Base-by-base conservation (phyloP, 2,113 vertebrate species). In the Bubalus kerabau region DNA sequence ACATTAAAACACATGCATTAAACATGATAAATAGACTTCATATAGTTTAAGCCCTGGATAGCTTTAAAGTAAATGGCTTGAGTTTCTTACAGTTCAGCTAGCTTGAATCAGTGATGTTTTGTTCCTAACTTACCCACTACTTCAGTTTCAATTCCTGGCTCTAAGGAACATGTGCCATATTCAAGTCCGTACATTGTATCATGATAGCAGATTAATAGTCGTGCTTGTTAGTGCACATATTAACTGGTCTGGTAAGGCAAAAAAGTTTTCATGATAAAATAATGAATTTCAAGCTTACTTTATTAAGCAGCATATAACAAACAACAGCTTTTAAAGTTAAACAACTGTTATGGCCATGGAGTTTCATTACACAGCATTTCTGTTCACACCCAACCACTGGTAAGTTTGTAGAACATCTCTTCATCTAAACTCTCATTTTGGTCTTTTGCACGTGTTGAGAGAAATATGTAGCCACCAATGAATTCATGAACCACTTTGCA, bases 361-460 rank as follows among this genome's bases (percentile, higher is more conserved):
- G 96, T 96, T 98, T 97, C 82, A 90, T 96, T 28, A 97, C 15
- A 94, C n/a, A 94, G 95, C 8, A 16, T 57, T 9, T 60, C 93
- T 93, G 62, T 95, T 99, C 99, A 99, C 98, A 99, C 99, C 99
- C 99, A 99, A 71, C 99, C 99, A 4, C 99, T 99, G 98, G 99
- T 99, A 97, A 99, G 99, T 99, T 99, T 99, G 98, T 99, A 99
- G 99, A 99, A 99, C 99, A 99, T 99, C 99, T 99, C 99, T 98
- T 99, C 99, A 0, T 99, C 99, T 96, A 99, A 98, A 91, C 99
- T 99, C 98, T 99, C 99, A 26, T 99, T 99, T 99, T 99, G 99
- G 98, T 99, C 99, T 98, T 99, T 99, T 43, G 99, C 99, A 6
- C 99, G 99, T 0, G 99, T 99, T 8, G 99, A 99, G 96, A 99